Base-by-base conservation (phyloP, 2,113 vertebrate genomes). In the Ctenodactylus gundi region DNA sequence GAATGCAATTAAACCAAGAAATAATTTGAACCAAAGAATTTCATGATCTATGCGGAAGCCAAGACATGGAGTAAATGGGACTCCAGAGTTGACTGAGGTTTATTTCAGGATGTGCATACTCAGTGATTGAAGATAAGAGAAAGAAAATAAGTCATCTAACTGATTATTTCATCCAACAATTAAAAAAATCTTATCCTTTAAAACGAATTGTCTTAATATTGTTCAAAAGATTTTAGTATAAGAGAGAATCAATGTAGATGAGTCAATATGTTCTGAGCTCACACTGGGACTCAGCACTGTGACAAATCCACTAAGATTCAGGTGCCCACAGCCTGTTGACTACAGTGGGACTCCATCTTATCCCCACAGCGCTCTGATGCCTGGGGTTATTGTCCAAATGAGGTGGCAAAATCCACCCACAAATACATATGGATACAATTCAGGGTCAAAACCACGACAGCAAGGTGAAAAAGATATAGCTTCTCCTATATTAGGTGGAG, bases 11-110 rank as follows among this genome's bases (percentile, higher is more conserved):
- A 91, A 84, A 83, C 62, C 78, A 94, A 94, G 64, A 83, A 91
- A 44, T 5, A n/a, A n/a, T 70, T 92, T 91, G 55, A 92, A 95
- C 58, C 82, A 84, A 49, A 18, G 36, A 93, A 80, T 34, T 49
- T 83, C 67, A 82, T 25, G 58, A 39, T 90, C 55, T 93, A 53
- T 85, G 55, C 92, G 75, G 70, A 94, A 95, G 65, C 36, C 62
- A 91, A 92, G 73, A 60, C 58, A 87, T 0, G 62, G 94, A 94
- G 95, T 82, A 86, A 91, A 96, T 88, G 62, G 49, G 46, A 88
- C 46, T 29, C n/a, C 55, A 65, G 91, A 89, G 57, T 94, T 88
- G 91, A 95, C 65, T 73, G 64, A 65, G 81, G 85, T 94, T 92
- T 93, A 39, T 88, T 94, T 95, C 77, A 85, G 62, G 57, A 44